Evolutionary conservation across 2,888 invertebrate species (phyloP).

Genomic region (Pomacea canaliculata): DNA sequence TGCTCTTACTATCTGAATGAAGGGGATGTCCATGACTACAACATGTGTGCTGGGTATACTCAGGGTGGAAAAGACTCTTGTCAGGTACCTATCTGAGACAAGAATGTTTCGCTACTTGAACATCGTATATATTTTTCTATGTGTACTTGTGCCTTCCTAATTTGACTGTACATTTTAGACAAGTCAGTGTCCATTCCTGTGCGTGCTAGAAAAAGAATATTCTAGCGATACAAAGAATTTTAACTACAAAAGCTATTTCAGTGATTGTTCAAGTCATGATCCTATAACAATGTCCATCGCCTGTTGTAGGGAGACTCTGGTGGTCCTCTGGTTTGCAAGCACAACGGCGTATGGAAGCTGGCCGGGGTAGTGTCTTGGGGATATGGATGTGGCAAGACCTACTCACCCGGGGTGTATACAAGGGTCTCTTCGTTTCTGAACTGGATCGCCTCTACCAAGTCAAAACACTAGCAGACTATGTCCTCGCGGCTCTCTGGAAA

Average conservation of each 20-base stretch:
- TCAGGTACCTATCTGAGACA: conserved; percentile 31
- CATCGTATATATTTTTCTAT: too few species aligned
- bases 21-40: conserved; percentile 16
- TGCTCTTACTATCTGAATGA: conserved; percentile 39
- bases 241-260: too few species aligned
- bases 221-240: too few species aligned
- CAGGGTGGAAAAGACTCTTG: conserved; percentile 48
- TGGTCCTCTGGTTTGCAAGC: conserved; percentile 52
- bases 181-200: too few species aligned
- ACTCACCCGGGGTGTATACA: conserved; percentile 55
- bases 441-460: conserved; percentile 40
- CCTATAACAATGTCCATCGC: not conserved
- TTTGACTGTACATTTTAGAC: too few species aligned
- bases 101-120: too few species aligned
- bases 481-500: too few species aligned
- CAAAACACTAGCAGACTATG: not conserved
- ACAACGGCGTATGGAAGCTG: conserved; percentile 44
- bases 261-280: too few species aligned
- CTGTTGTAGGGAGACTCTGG: conserved; percentile 51
- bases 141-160: too few species aligned
- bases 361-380: conserved; percentile 57
- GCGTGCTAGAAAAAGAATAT: too few species aligned
- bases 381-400: conserved; percentile 49
- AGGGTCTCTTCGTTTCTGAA: conserved; percentile 47
- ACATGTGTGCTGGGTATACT: conserved; percentile 43